phyloP scores from a whole-genome alignment of 2,113 vertebrate genomes.

The Cryptomyrus ogoouensis region DNA sequence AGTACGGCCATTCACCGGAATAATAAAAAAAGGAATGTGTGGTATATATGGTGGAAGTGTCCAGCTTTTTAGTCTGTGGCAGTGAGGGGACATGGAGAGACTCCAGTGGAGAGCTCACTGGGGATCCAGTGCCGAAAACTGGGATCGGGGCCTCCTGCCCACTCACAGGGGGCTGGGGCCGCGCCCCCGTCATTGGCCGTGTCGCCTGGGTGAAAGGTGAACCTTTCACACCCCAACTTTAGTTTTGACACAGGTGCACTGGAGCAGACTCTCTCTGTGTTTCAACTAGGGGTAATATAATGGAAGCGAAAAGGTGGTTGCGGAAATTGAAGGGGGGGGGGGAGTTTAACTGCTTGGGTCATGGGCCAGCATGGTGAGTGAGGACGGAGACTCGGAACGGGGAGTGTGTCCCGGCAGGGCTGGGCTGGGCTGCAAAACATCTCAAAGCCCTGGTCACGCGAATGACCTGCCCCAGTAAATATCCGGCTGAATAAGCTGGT shows the following conservation, averaged over 20 bases:
- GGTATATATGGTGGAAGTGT: not conserved
- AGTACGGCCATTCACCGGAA: not conserved
- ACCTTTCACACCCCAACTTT: not conserved
- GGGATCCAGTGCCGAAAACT: not conserved
- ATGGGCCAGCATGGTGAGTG: not conserved
- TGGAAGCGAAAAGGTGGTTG: not conserved
- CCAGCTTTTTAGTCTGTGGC: not conserved
- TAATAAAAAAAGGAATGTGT: not conserved
- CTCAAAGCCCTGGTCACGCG: not conserved
- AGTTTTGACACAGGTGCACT: not conserved
- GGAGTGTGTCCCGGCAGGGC: not conserved
- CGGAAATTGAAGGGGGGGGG: not conserved
- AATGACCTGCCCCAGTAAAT: not conserved
- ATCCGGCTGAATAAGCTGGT: not conserved
- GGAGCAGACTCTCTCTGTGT: not conserved
- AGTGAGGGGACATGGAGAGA: not conserved
- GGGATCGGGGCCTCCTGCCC: not conserved
- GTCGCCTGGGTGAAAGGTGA: not conserved
- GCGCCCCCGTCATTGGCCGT: not conserved
- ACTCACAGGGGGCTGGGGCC: not conserved
- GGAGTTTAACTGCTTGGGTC: not conserved
- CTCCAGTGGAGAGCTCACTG: not conserved
- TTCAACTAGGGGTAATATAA: not conserved
- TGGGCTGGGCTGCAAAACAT: not conserved
- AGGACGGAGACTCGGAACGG: not conserved